Evolutionary conservation across 2,113 vertebrate species (phyloP).

Genomic region (Rhinoderma darwinii): DNA sequence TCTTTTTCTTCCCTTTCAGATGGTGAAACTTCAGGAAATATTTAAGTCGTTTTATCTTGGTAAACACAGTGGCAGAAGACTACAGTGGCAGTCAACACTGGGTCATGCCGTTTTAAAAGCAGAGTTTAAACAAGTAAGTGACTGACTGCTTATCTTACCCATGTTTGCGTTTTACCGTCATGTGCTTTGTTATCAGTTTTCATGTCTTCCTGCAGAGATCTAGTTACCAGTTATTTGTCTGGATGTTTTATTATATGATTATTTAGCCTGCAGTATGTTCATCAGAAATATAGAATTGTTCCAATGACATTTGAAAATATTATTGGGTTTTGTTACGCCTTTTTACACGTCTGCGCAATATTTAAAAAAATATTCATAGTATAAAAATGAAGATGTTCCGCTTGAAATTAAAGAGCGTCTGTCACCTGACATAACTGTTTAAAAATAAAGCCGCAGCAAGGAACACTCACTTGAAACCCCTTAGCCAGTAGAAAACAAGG

Average conservation of each 20-base stretch:
- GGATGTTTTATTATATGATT: not conserved
- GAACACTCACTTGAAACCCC: too few species aligned
- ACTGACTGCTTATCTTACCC: not conserved
- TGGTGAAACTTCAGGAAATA: slow-evolving; percentile 83
- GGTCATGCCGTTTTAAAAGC: slow-evolving; percentile 81
- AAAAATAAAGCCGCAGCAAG: too few species aligned
- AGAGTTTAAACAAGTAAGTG: slow-evolving; percentile 78
- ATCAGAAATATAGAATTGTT: not conserved
- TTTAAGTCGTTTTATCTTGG: slow-evolving; percentile 83
- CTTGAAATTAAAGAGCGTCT: not conserved
- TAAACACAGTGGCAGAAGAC: slow-evolving; percentile 82
- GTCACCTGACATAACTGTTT: not conserved
- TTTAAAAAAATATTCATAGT: not conserved
- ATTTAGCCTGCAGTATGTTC: not conserved
- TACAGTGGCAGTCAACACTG: slow-evolving; percentile 82
- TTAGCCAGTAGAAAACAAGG: too few species aligned
- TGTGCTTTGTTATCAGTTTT: not conserved
- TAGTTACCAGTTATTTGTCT: not conserved
- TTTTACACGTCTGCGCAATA: not conserved
- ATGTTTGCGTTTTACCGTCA: not conserved
- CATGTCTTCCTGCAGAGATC: not conserved
- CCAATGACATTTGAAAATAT: not conserved
- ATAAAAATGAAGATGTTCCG: not conserved
- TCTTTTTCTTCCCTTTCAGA: slow-evolving; percentile 66
- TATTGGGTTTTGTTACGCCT: not conserved